phyloP scores from a whole-genome alignment of 2,113 vertebrate species.

The Globicephala melas region DNA sequence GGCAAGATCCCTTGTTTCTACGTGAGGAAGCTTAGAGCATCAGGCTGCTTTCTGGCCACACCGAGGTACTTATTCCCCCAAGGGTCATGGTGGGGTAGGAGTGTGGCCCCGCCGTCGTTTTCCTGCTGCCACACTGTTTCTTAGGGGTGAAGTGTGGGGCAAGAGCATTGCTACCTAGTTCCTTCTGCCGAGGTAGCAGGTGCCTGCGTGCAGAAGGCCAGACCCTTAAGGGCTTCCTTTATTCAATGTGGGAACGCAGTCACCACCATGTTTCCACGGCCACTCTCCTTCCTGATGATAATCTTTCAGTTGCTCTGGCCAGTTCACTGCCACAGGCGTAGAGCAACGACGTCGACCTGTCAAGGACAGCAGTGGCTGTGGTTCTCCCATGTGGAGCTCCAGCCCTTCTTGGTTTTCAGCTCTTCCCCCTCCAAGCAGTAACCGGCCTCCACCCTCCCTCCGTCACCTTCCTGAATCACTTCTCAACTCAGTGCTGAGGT shows the following conservation, averaged over 20 bases:
- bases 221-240: background rate
- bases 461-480: background rate
- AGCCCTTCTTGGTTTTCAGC: background rate
- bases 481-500: background rate
- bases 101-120: rapidly evolving
- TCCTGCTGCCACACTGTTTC: background rate
- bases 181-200: background rate
- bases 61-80: background rate
- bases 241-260: background rate
- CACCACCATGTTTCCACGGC: background rate
- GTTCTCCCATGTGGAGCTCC: rapidly evolving
- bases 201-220: background rate
- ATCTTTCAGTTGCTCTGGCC: background rate
- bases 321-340: background rate
- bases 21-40: background rate
- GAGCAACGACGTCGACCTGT: background rate
- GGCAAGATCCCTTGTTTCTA: background rate
- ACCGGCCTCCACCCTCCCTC: background rate
- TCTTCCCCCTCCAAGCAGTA: background rate
- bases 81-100: rapidly evolving
- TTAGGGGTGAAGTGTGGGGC: background rate
- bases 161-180: rapidly evolving
- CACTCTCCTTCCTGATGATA: background rate
- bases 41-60: background rate
- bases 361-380: rapidly evolving